phyloP scores from a whole-genome alignment of 2,113 vertebrate species.

The Benitochromis conjunctus region DNA sequence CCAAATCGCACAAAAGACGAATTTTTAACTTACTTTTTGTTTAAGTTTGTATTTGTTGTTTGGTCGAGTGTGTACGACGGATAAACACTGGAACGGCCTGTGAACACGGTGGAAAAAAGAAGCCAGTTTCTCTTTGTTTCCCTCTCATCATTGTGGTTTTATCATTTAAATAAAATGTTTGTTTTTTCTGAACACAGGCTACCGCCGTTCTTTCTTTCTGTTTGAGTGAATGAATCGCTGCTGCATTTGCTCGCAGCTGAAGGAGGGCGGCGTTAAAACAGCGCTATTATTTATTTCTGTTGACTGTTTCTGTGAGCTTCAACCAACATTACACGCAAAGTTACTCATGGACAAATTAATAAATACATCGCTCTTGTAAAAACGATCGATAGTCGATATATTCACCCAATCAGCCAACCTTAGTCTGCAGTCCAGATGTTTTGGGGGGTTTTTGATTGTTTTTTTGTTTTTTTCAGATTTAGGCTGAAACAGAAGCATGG shows the following conservation, averaged over 20 bases:
- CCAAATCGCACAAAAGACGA: too few relatives aligned
- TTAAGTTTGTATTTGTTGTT: neutral
- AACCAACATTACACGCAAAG: too few relatives aligned
- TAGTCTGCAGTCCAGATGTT: neutral
- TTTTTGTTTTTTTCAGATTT: neutral
- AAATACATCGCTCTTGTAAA: too few relatives aligned
- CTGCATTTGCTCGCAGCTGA: neutral
- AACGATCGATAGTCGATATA: too few relatives aligned
- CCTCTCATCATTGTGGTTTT: accelerated
- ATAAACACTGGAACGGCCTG: neutral
- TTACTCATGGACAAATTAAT: too few relatives aligned
- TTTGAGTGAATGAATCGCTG: neutral
- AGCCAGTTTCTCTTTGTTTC: neutral
- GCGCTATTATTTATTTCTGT: neutral
- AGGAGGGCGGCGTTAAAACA: neutral
- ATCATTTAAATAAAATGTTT: neutral
- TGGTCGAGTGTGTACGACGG: neutral
- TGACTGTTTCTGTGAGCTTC: neutral
- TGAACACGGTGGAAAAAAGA: neutral
- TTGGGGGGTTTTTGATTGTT: neutral
- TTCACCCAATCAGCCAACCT: too few relatives aligned
- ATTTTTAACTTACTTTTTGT: neutral
- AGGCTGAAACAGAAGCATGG: neutral
- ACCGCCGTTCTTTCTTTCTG: neutral
- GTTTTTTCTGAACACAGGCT: neutral